A percentile compares a stretch with the other conserved stretches of the same genome.
Evolutionary conservation across 1,140 invertebrate species (phyloP).

Genomic region (Macrobrachium rosenbergii): DNA sequence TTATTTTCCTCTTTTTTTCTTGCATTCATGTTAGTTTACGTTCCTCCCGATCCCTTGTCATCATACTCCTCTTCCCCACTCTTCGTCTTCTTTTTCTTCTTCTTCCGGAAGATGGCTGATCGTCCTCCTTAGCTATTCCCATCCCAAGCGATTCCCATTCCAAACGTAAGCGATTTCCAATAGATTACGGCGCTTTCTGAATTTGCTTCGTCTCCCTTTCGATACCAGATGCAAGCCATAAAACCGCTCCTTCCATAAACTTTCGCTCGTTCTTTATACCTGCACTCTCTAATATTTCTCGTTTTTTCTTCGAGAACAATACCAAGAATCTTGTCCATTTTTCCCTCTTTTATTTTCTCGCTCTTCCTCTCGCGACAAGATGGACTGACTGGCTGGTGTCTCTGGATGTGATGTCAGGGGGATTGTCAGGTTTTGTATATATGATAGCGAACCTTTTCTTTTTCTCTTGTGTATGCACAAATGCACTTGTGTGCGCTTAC

Average conservation of each 20-base stretch:
- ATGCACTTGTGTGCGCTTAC: too few relatives aligned
- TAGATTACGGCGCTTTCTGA: slow-evolving; percentile 53
- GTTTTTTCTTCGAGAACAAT: neutral
- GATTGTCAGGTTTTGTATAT: too few relatives aligned
- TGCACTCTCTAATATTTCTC: neutral
- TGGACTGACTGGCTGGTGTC: too few relatives aligned
- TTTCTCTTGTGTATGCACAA: too few relatives aligned
- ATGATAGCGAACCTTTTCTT: too few relatives aligned
- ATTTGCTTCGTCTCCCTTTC: slow-evolving; percentile 55
- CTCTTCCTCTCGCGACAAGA: neutral
- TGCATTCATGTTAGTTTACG: neutral
- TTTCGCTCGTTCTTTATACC: neutral
- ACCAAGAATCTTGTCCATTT: too few relatives aligned
- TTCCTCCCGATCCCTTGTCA: neutral
- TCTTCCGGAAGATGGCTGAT: slow-evolving; percentile 59
- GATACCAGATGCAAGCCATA: slow-evolving; percentile 5
- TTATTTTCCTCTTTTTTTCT: neutral
- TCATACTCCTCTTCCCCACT: neutral
- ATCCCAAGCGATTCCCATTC: slow-evolving; percentile 55
- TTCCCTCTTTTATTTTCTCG: slow-evolving; percentile 3
- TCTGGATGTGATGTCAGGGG: too few relatives aligned
- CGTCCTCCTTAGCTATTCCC: slow-evolving; percentile 56
- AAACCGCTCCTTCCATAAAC: neutral
- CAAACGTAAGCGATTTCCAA: slow-evolving; percentile 54
- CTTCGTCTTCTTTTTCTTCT: neutral